phyloP scores from a whole-genome alignment of 2,888 invertebrate genomes.

The Nebria brevicollis region DNA sequence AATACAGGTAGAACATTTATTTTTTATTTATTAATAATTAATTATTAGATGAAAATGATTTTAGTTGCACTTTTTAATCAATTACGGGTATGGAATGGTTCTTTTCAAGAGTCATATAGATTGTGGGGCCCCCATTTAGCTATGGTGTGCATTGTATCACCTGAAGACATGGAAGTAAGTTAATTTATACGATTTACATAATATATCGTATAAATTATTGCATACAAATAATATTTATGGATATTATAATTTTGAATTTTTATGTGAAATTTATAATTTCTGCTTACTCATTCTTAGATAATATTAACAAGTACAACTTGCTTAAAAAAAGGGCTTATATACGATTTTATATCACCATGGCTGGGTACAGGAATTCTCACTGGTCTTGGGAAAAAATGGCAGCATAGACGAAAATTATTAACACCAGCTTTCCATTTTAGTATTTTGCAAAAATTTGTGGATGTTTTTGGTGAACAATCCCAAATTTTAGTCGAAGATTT shows the following conservation, averaged over 20 bases:
- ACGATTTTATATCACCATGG: slow-evolving; percentile 7
- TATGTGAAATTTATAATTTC: neutral
- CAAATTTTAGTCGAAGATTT: slow-evolving; percentile 49
- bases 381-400: slow-evolving; percentile 65
- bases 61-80: neutral
- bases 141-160: neutral
- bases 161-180: neutral
- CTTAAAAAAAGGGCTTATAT: neutral
- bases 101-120: neutral
- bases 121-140: neutral
- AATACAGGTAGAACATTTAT: neutral
- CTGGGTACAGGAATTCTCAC: neutral
- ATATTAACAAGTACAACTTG: slow-evolving; percentile 2
- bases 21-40: too few species aligned
- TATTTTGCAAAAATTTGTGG: slow-evolving; percentile 64
- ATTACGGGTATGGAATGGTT: neutral
- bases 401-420: slow-evolving; percentile 68
- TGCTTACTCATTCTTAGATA: neutral
- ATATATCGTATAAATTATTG: too few species aligned
- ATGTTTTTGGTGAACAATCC: slow-evolving; percentile 62
- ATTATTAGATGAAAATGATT: neutral
- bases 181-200: neutral
- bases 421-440: slow-evolving; percentile 75
- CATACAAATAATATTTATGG: too few species aligned
- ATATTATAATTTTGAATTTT: neutral